These are phyloP conservation scores for Acleris emargana DNA, from an alignment of 2,888 invertebrate genomes.

Conservation along the genomic window DNA sequence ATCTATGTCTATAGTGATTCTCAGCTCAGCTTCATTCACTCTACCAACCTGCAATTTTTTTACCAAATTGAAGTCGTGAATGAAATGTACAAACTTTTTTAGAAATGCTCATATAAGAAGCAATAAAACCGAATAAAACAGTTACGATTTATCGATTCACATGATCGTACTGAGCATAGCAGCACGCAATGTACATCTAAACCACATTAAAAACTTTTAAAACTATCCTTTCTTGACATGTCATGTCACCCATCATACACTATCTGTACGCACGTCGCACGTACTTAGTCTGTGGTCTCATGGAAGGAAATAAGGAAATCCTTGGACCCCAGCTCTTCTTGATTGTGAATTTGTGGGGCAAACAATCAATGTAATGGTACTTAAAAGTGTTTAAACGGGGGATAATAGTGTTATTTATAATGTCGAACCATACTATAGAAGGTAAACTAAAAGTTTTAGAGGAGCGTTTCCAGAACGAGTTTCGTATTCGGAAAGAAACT, in stretches of 20 bases:
- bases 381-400: conserved; percentile 67
- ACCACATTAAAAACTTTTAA: too few species aligned
- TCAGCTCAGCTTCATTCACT: too few species aligned
- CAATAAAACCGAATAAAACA: too few species aligned
- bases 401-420: conserved; percentile 65
- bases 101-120: too few species aligned
- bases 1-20: too few species aligned
- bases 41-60: too few species aligned
- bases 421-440: conserved; percentile 89
- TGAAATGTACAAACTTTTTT: too few species aligned
- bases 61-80: too few species aligned
- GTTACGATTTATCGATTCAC: too few species aligned
- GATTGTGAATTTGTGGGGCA: conserved; percentile 72
- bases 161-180: too few species aligned
- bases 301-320: conserved; percentile 60
- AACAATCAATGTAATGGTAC: conserved; percentile 64
- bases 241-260: conserved; percentile 16
- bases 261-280: conserved; percentile 18
- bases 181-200: too few species aligned
- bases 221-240: conserved; percentile 2
- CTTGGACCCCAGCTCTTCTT: conserved; percentile 75
- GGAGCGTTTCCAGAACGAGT: conserved; percentile 87
- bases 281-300: conserved; percentile 40
- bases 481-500: conserved; percentile 86
- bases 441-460: conserved; percentile 93